Evolutionary conservation across 2,888 invertebrate species (phyloP).

Genomic region (Andrena minutula): DNA sequence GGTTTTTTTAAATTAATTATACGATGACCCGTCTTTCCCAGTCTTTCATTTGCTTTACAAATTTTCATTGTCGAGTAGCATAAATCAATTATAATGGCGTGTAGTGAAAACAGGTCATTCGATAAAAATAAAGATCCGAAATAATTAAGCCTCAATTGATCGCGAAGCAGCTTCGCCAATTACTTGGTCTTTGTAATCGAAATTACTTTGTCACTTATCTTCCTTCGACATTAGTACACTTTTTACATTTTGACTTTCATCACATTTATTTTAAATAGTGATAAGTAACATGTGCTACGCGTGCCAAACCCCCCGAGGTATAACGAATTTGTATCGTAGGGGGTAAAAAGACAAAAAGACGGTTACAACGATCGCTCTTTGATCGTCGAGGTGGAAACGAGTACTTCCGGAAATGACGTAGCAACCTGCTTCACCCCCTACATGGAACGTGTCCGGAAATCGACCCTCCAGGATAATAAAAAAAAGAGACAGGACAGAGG

Average conservation of each 20-base stretch:
- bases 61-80: background rate
- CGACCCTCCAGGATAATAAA: constrained; percentile 69
- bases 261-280: no score
- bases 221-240: no score
- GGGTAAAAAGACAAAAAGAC: constrained; percentile 19
- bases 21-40: constrained; percentile 72
- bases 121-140: no score
- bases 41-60: constrained; percentile 21
- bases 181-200: no score
- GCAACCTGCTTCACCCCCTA: constrained; percentile 75
- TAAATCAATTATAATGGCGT: background rate
- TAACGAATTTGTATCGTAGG: background rate
- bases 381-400: constrained; percentile 55
- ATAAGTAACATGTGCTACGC: no score
- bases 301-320: background rate
- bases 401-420: constrained; percentile 81
- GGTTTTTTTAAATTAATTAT: constrained; percentile 68
- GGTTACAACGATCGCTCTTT: constrained; percentile 42
- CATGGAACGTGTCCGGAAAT: constrained; percentile 75
- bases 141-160: no score
- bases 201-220: no score
- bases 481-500: constrained; percentile 30
- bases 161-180: no score
- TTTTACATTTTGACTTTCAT: no score
- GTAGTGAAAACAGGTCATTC: background rate